These are phyloP conservation scores for Clarias laeviceps DNA, from an alignment of 2,797 vertebrate genomes.

Conservation along the genomic window DNA sequence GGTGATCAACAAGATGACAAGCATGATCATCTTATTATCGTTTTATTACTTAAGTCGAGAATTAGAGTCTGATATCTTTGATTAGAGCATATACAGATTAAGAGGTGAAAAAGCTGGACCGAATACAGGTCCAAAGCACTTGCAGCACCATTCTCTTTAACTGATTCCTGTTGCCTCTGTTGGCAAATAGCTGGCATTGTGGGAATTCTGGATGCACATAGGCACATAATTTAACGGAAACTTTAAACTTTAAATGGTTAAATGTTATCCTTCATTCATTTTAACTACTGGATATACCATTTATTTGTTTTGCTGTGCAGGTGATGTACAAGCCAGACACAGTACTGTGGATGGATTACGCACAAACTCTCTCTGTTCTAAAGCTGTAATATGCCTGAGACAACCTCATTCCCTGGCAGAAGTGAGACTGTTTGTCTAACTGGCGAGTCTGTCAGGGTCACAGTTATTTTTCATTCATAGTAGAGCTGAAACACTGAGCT, in stretches of 20 bases:
- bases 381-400: constrained; percentile 18
- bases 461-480: constrained; percentile 22
- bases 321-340: constrained; percentile 22
- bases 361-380: constrained; percentile 47
- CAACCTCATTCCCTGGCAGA: constrained; percentile 23
- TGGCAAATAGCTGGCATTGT: background rate
- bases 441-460: constrained; percentile 16
- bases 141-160: background rate
- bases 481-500: constrained; percentile 16
- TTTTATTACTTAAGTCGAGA: background rate
- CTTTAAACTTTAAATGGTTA: background rate
- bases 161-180: background rate
- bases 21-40: background rate
- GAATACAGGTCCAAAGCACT: background rate
- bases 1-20: background rate
- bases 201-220: background rate
- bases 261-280: background rate
- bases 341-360: constrained; percentile 28
- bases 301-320: constrained; percentile 3
- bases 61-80: background rate
- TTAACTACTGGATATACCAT: background rate
- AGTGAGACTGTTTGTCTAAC: constrained; percentile 18
- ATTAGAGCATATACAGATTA: background rate
- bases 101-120: background rate
- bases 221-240: background rate